Base-by-base conservation (phyloP, 2,797 vertebrate species). In the Toxotes lorentzi region DNA sequence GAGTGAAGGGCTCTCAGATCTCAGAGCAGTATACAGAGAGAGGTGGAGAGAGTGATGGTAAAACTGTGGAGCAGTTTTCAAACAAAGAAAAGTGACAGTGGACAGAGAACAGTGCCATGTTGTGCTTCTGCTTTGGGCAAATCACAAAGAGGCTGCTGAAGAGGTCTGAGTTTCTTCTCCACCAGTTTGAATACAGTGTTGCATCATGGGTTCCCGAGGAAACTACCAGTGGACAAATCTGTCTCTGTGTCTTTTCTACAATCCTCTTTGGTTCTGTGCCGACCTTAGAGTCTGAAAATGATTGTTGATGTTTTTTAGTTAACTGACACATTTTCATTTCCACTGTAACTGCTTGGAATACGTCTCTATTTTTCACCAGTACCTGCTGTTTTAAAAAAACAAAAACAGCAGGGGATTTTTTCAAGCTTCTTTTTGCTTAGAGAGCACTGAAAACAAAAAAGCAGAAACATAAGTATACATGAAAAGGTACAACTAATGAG, bases 61-160 rank as follows among this genome's bases (percentile, higher is more conserved):
- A 11, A 11, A 8, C 30, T 30, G n/a, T 3, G 16, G 57, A 27
- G 27, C 32, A 48, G 38, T 16, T 70, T 45, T 38, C 23, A 14
- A 27, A 60, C 12, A 8, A 2, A 24, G 47, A 32, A 30, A 35
- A 14, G 48, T 51, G 30, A 62, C 21, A 24, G 35, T 34, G 35
- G 64, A 35, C 30, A 43, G n/a, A 62, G 50, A 63, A 57, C 66
- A 70, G 40, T 70, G 35, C 6, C 45, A 23, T 45, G 24, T 34
- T 43, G 68, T 45, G 23, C 48, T 41, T n/a, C 30, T n/a, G 16
- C 17, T 61, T 10, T 12, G 19, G 23, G 41, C n/a, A 27, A 35
- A 57, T 47, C 21, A 38, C 40, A 51, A 40, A 24, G 40, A 61
- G 41, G 60, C 3, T 40, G 21, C 35, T 34, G 43, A 56, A 34